phyloP scores from a whole-genome alignment of 2,888 invertebrate genomes.

The Crepidodera aurea region DNA sequence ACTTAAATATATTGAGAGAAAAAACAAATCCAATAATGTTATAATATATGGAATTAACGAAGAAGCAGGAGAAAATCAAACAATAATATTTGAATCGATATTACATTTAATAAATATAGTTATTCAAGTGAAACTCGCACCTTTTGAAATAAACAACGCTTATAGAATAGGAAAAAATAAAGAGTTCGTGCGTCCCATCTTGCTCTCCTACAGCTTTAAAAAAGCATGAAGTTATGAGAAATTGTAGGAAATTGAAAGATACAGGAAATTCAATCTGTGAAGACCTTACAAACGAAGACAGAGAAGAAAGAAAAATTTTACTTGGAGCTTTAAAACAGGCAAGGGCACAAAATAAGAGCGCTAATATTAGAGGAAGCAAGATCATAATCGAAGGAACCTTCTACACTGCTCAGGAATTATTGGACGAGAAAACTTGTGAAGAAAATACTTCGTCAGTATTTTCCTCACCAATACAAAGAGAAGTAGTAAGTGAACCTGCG shows the following conservation, averaged over 20 bases:
- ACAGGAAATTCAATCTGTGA: neutral
- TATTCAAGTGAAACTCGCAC: neutral
- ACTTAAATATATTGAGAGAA: conserved; percentile 2
- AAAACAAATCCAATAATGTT: neutral
- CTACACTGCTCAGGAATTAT: neutral
- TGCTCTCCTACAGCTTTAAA: neutral
- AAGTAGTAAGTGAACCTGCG: neutral
- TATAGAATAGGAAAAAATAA: conserved; percentile 2
- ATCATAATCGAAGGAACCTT: neutral
- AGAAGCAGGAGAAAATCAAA: conserved; percentile 3
- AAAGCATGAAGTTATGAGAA: conserved; percentile 2
- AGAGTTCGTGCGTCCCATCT: neutral
- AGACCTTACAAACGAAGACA: neutral
- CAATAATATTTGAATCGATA: neutral
- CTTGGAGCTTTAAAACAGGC: neutral
- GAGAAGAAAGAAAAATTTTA: neutral
- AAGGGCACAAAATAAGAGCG: neutral
- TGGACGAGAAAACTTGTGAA: neutral
- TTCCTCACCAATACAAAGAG: neutral
- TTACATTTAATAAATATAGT: neutral
- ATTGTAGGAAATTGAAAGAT: neutral
- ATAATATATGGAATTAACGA: conserved; percentile 6
- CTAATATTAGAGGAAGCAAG: neutral
- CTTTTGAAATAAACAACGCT: neutral
- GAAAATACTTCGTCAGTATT: neutral